Conservation (phyloP, 2,888 invertebrate species). For the Epinotia brunnichana region DNA sequence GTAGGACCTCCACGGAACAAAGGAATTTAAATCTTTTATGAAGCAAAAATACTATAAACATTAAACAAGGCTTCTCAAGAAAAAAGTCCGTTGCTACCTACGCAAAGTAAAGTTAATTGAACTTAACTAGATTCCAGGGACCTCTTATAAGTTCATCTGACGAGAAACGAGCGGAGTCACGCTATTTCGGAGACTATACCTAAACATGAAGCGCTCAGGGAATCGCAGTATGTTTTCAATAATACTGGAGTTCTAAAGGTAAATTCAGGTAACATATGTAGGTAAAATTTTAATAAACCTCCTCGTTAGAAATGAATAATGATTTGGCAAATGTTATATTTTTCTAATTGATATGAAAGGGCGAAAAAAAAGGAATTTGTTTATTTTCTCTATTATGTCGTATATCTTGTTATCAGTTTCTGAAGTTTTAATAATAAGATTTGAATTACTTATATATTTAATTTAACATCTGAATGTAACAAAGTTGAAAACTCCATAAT, state of each 20-base stretch:
- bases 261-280: not conserved
- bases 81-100: conserved; percentile 47
- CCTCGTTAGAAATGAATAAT: too few species aligned
- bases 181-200: conserved; percentile 54
- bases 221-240: conserved; percentile 1
- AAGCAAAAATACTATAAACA: conserved; percentile 8
- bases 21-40: not conserved
- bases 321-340: too few species aligned
- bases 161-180: conserved; percentile 62
- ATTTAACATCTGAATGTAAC: too few species aligned
- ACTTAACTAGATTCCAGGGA: conserved; percentile 53
- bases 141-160: conserved; percentile 58
- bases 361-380: too few species aligned
- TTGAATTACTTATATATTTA: too few species aligned
- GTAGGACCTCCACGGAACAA: not conserved
- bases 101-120: conserved; percentile 58
- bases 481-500: too few species aligned
- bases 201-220: conserved; percentile 1
- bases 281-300: too few species aligned
- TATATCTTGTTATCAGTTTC: too few species aligned
- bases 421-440: too few species aligned
- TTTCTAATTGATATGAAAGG: too few species aligned
- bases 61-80: conserved; percentile 18
- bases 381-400: too few species aligned
- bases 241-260: not conserved